Percentiles rank a stretch among this genome's conserved stretches.
Evolutionary conservation across 2,888 invertebrate species (phyloP).

Genomic region (Apamea epomidion): DNA sequence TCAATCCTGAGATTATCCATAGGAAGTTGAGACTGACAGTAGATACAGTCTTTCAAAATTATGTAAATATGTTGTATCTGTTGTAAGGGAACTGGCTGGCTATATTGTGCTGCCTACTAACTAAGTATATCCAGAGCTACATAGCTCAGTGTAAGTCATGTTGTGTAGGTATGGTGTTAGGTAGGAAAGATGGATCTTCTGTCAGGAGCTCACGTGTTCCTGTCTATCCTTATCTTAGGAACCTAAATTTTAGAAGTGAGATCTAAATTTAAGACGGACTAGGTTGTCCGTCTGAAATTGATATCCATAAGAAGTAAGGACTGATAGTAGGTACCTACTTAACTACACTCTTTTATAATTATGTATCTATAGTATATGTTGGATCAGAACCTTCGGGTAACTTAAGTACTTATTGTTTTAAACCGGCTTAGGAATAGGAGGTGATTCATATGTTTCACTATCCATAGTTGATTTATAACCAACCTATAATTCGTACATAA

Average conservation of each 20-base stretch:
- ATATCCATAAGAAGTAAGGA: background rate
- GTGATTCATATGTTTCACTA: background rate
- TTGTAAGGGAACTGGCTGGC: background rate
- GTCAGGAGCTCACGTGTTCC: background rate
- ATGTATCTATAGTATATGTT: background rate
- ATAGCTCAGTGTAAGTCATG: background rate
- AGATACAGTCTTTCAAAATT: too few relatives aligned
- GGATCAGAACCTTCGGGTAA: slow-evolving; percentile 63
- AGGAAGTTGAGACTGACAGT: too few relatives aligned
- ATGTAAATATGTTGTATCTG: too few relatives aligned
- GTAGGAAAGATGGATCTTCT: background rate
- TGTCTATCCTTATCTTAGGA: too few relatives aligned
- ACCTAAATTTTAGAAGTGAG: too few relatives aligned
- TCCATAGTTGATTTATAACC: background rate
- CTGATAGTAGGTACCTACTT: too few relatives aligned
- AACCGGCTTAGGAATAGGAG: background rate
- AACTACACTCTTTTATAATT: too few relatives aligned
- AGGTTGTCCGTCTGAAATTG: background rate
- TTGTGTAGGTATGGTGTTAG: background rate
- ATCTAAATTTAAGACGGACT: background rate
- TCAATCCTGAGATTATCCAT: background rate
- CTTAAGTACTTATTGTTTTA: slow-evolving; percentile 74
- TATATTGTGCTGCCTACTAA: background rate
- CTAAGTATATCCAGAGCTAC: background rate
- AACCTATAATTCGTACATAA: background rate